Base-by-base conservation (phyloP, 2,888 invertebrate genomes). In the Myopa testacea region DNA sequence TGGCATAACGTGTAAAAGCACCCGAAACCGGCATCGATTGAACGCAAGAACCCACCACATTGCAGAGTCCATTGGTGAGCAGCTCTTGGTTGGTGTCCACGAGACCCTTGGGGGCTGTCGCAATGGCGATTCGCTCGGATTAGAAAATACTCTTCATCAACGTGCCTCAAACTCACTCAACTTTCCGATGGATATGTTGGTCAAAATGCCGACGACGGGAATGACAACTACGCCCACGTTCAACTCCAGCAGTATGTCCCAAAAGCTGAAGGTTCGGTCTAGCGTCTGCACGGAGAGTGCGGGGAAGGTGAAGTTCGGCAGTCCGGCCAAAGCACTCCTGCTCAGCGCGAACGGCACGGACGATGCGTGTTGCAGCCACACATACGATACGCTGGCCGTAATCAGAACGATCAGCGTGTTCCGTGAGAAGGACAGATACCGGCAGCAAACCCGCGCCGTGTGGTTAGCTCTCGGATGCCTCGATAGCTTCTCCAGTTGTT, bases 151-250 rank as follows among this genome's bases (percentile, higher is more conserved):
- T n/a, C n/a, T 3, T 12, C 16, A 12, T n/a, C 55, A 16, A n/a
- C 14, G 4, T 14, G 5, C 55, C 5, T 55, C 55, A 75, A 67
- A 91, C 93, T 93, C 90, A 97, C 98, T 93, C 89, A 97, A 95
- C 14, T 98, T 98, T 50, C 97, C 97, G 82, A 98, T 98, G 16
- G 98, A 97, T 81, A 98, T 95, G 86, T 97, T 96, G 65, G 97
- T 97, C 77, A 98, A 90, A 80, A 98, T 93, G 80, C 96, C 95
- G 79, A 98, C 93, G 37, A 98, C 86, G 4, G 98, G 97, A 84
- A 97, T 90, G 79, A 98, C 93, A 79, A 95, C 85, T 75, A 97
- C 92, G 26, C 96, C 96, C 70, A 93, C 90, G 75, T 96, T 95
- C 72, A 98, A 91, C 84, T 93, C 91, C 78, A 91, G 89, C 81